phyloP scores from a whole-genome alignment of 92 coral and sea anemone species.

The Palythoa grandis region DNA sequence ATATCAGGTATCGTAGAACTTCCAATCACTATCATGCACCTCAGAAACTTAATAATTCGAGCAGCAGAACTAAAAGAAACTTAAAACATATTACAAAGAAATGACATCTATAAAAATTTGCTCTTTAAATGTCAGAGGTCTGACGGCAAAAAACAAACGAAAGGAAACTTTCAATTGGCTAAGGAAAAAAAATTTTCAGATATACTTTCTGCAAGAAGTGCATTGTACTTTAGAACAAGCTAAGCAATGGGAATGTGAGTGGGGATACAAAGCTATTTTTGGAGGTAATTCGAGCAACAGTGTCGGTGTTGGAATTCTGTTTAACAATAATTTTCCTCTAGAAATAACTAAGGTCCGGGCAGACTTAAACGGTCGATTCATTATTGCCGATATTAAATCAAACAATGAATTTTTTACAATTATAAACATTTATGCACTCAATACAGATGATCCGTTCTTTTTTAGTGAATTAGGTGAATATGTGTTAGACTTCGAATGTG shows the following conservation, averaged over 20 bases:
- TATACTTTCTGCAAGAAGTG: neutral
- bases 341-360: neutral
- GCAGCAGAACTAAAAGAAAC: neutral
- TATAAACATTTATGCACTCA: neutral
- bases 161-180: neutral
- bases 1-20: conserved; percentile 1
- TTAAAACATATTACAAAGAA: neutral
- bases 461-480: neutral
- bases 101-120: neutral
- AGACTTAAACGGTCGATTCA: neutral
- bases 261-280: conserved; percentile 5
- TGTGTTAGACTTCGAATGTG: neutral
- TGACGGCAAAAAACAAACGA: neutral
- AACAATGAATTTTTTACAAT: neutral
- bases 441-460: neutral
- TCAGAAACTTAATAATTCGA: neutral
- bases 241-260: conserved; percentile 23
- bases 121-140: conserved; percentile 4
- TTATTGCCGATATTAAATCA: neutral
- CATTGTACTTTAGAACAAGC: conserved; percentile 16
- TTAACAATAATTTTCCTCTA: neutral
- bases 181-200: neutral
- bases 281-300: conserved; percentile 4
- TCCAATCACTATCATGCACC: neutral
- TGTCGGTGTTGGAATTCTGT: neutral